phyloP scores from a whole-genome alignment of 64 coral and sea anemone species.

The Actinia tenebrosa region DNA sequence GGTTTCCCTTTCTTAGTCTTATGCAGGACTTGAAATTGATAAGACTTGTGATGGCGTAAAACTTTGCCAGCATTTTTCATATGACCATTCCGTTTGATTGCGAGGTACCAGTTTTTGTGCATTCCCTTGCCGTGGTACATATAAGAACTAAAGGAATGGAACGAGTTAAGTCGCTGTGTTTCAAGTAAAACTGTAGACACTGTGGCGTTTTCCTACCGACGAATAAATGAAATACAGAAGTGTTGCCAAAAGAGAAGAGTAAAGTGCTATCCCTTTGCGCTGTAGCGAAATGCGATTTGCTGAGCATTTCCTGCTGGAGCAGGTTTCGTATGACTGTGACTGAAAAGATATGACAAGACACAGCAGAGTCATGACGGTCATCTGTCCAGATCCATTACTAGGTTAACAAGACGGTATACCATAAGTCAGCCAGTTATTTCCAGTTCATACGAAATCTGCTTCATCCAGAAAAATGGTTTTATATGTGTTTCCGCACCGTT shows the following conservation, averaged over 20 bases:
- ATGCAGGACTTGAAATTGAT: slow-evolving; percentile 26
- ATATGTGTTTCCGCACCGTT: neutral
- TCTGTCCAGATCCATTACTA: too few species aligned
- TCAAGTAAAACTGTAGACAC: neutral
- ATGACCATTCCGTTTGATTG: slow-evolving; percentile 22
- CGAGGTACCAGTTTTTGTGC: slow-evolving; percentile 16
- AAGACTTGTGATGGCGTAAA: slow-evolving; percentile 17
- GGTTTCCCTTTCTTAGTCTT: neutral
- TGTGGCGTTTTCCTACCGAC: neutral
- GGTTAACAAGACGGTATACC: too few species aligned
- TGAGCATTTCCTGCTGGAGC: too few species aligned
- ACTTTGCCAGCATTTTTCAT: slow-evolving; percentile 19
- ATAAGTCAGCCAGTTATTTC: too few species aligned
- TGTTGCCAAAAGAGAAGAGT: neutral
- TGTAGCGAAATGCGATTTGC: too few species aligned
- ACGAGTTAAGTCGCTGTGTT: neutral
- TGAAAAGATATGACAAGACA: too few species aligned
- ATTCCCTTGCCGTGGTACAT: neutral
- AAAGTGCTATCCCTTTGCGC: neutral
- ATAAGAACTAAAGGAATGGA: slow-evolving; percentile 19
- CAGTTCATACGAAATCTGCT: too few species aligned
- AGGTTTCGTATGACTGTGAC: too few species aligned
- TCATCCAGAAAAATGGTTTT: too few species aligned
- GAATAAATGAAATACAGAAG: neutral
- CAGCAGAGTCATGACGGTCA: too few species aligned